These are phyloP conservation scores for Falcunculus frontatus DNA, from an alignment of 2,113 vertebrate species.

Conservation along the genomic window DNA sequence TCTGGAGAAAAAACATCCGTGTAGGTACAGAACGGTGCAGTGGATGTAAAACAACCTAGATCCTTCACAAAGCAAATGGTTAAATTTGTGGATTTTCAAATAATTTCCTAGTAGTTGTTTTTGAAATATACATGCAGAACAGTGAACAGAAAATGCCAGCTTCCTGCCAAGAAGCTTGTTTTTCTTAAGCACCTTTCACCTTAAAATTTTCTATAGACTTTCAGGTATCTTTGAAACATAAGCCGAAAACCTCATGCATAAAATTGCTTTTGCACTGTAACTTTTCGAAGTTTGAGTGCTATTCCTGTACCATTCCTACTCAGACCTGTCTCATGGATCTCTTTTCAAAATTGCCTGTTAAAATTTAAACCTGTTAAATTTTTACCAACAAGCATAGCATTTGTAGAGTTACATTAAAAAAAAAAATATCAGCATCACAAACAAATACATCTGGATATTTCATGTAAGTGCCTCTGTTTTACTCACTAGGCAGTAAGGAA, in stretches of 20 bases:
- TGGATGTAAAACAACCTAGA: background rate
- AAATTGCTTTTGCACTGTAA: background rate
- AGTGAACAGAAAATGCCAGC: background rate
- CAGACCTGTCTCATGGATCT: background rate
- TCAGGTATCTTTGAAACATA: background rate
- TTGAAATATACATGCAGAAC: background rate
- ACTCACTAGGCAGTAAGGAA: slow-evolving; percentile 65
- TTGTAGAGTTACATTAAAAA: background rate
- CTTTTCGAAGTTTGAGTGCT: background rate
- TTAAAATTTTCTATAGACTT: background rate
- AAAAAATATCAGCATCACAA: background rate
- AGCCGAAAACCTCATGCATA: background rate
- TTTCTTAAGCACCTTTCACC: background rate
- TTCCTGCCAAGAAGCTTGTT: background rate
- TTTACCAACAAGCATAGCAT: background rate
- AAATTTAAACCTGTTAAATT: background rate
- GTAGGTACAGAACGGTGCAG: background rate
- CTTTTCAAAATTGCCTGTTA: background rate
- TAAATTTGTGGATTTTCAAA: background rate
- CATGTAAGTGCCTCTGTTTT: background rate
- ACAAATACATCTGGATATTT: background rate
- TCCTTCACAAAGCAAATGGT: background rate
- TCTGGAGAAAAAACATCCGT: background rate
- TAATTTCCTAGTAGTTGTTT: background rate
- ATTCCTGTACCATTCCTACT: background rate